These are phyloP conservation scores for Macropis europaea DNA, from an alignment of 2,888 invertebrate genomes.

Conservation along the genomic window DNA sequence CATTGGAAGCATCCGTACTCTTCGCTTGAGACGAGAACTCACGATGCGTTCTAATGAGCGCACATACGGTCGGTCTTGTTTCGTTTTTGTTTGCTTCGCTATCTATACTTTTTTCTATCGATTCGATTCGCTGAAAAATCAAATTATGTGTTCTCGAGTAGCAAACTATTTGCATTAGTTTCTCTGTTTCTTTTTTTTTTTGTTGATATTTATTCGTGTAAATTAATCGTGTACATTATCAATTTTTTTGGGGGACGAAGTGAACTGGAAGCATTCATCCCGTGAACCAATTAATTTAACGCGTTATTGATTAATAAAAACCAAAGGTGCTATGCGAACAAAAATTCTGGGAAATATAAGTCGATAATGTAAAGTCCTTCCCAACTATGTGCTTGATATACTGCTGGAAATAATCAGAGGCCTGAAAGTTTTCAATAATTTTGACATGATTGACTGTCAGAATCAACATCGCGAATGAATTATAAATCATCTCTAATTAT, in stretches of 20 bases:
- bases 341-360: no score
- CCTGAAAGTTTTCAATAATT: no score
- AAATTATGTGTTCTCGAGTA: slow-evolving; percentile 18
- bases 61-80: slow-evolving; percentile 39
- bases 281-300: not conserved
- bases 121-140: slow-evolving; percentile 20
- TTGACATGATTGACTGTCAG: no score
- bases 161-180: not conserved
- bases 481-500: no score
- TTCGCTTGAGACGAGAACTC: slow-evolving; percentile 1
- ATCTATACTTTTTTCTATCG: slow-evolving; percentile 21
- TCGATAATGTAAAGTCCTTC: no score
- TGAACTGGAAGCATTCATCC: not conserved
- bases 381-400: no score
- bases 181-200: slow-evolving; percentile 7
- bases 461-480: no score
- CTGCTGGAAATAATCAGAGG: no score
- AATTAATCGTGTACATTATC: slow-evolving; percentile 26
- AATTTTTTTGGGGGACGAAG: slow-evolving; percentile 4
- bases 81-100: slow-evolving; percentile 69
- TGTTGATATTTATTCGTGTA: slow-evolving; percentile 34
- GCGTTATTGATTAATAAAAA: not conserved
- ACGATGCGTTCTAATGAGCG: slow-evolving; percentile 26
- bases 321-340: no score
- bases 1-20: slow-evolving; percentile 18